Base-by-base conservation (phyloP, 2,888 invertebrate species). In the Athrips mouffetella region DNA sequence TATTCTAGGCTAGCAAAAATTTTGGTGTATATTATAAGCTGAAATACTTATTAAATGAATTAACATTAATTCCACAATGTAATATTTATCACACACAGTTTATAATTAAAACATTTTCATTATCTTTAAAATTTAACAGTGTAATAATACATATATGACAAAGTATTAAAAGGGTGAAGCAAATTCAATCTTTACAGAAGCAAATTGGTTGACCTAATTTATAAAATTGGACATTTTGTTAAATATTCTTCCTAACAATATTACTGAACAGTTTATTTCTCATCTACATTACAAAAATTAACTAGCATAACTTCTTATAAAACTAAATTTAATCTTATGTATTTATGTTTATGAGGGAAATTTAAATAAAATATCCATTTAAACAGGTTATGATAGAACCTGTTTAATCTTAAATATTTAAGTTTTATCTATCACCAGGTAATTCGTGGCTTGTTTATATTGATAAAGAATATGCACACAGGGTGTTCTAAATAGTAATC, bases 51-150 rank as follows among this genome's bases (percentile, higher is more conserved):
- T 37, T 5, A 37, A 25, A 25, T 21, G n/a, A 39, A 37, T 16
- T 37, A 27, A 29, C 18, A 44, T 29, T 39, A 45, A 8, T 15
- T 42, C 16, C 18, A 33, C 33, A 21, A 20, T 33, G 21, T 11
- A 2, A 45, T 13, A 27, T 23, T 10, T 62, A 62, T 68, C 59
- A 59, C 63, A 65, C 67, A 66, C 52, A 63, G 60, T 59, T 57
- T 48, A 62, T 15, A 4, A 15, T 27, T 21, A 33, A 23, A 23
- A 31, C 33, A 35, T 13, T 35, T n/a, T 35, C 25, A 45, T 45
- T 45, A 47, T 45, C n/a, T 53, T 52, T 48, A 58, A 61, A 62
- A 58, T 48, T 57, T 62, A 63, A 65, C 66, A 65, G 64, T 65
- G 63, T 62, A 58, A 60, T 60, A 45, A 18, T 39, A 13, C 8